Percentiles rank a stretch among this genome's conserved stretches.
These are phyloP conservation scores for Ptilodon capucinus DNA, from an alignment of 2,888 invertebrate genomes.

Conservation along the genomic window DNA sequence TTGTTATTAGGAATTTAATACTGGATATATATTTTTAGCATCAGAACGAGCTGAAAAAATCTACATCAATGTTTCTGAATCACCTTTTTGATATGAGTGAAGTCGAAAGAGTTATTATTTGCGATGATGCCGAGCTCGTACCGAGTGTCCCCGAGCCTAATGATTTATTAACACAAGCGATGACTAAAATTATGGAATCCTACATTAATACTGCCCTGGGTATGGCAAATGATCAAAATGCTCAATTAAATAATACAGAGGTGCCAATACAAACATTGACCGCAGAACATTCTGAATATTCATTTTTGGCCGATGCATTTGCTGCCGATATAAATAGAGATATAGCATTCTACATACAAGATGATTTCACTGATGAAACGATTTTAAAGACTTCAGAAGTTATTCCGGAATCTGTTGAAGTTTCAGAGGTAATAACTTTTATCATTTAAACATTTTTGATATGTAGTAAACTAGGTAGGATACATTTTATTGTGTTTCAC, in stretches of 20 bases:
- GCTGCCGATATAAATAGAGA: slow-evolving; percentile 39
- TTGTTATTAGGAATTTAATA: not conserved
- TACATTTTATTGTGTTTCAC: not conserved
- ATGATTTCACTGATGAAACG: slow-evolving; percentile 24
- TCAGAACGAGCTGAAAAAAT: slow-evolving; percentile 49
- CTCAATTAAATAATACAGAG: slow-evolving; percentile 16
- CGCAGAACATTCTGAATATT: slow-evolving; percentile 51
- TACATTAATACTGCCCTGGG: slow-evolving; percentile 47
- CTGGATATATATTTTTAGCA: slow-evolving; percentile 32
- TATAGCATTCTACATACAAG: slow-evolving; percentile 44
- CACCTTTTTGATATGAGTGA: slow-evolving; percentile 72
- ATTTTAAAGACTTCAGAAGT: slow-evolving; percentile 19
- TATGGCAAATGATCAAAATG: slow-evolving; percentile 34
- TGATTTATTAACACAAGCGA: slow-evolving; percentile 40
- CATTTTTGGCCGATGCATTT: slow-evolving; percentile 51
- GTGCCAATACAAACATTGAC: slow-evolving; percentile 26
- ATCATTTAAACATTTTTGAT: not conserved
- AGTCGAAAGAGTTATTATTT: slow-evolving; percentile 45
- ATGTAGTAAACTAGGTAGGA: not conserved
- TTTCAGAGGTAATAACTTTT: slow-evolving; percentile 23
- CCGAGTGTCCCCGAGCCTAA: slow-evolving; percentile 33
- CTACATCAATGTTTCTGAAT: slow-evolving; percentile 65
- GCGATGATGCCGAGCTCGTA: slow-evolving; percentile 37
- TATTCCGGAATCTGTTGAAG: slow-evolving; percentile 28
- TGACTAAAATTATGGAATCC: slow-evolving; percentile 54